Conservation (phyloP, 2,113 vertebrate species). For the Gracilinanus agilis region DNA sequence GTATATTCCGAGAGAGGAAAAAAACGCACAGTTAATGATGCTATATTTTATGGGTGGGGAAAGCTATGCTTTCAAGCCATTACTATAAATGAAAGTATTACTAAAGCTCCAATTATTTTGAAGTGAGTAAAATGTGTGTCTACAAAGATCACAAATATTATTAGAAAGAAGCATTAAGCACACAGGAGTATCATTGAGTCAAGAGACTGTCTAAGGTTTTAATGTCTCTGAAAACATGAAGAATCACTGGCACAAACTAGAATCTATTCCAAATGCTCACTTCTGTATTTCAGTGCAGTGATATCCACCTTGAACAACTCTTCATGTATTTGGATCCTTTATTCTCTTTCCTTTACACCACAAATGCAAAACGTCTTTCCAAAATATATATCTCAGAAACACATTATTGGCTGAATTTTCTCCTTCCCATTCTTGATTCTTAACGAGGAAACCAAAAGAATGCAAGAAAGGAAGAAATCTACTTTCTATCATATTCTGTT, state of each 20-base stretch:
- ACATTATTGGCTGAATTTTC: conserved; percentile 22
- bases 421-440: conserved; percentile 37
- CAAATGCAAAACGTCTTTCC: conserved; percentile 13
- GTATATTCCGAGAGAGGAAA: too few relatives aligned
- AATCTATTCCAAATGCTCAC: conserved; percentile 1
- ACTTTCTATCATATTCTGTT: conserved; percentile 11
- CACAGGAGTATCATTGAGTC: not conserved
- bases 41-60: not conserved
- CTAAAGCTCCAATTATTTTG: not conserved
- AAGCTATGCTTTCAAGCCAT: not conserved
- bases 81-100: not conserved
- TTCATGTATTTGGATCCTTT: conserved; percentile 23
- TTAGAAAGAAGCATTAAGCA: conserved; percentile 7
- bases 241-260: conserved; percentile 26
- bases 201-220: not conserved
- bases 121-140: not conserved
- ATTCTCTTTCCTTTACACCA: conserved; percentile 24
- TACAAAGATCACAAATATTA: not conserved
- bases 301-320: not conserved
- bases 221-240: not conserved
- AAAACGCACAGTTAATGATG: not conserved
- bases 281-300: conserved; percentile 22
- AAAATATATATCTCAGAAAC: not conserved
- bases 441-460: conserved; percentile 1
- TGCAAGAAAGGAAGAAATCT: conserved; percentile 3